Base-by-base conservation (phyloP, 2,888 invertebrate genomes). In the Archips crataeganus region DNA sequence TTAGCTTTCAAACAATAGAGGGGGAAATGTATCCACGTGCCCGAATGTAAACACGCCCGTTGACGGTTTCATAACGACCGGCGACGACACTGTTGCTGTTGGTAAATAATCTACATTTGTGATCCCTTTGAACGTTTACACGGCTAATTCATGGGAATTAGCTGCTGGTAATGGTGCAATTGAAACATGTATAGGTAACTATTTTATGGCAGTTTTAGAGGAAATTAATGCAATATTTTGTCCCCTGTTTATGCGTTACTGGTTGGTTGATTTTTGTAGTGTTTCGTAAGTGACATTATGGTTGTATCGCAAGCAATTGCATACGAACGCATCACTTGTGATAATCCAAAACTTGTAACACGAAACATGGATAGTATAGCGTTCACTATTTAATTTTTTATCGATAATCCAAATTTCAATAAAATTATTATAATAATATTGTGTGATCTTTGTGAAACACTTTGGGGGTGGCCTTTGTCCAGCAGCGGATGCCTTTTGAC, bases 1-100 rank as follows among this genome's bases (percentile, higher is more conserved):
- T 63, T 64, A 69, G 64, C 63, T 70, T 74, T 74, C 74, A 74
- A 74, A 74, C 70, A 70, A 63, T 60, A 67, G 57, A 32, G 73
- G 36, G 68, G 73, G 74, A 70, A 69, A 75, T 71, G 74, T 11
- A 68, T 57, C 78, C 80, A 79, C 80, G 80, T 77, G 80, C 73
- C 78, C 67, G 32, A 74, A 77, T 76, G 79, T 79, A 79, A 80
- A 80, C 80, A 80, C 63, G 59, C 70, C 75, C 67, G 77, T 77
- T 76, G 77, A 76, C 62, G 49, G 77, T 77, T 78, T 79, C 77
- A 78, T 78, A 78, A 78, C 70, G 61, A 74, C 68, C 70, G 70
- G 49, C 69, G 66, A 49, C 66, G 72, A 39, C 39, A 5, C 39
- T 39, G 39, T 39, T 5, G 39, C 65, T 80, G 77, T 80, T 79